Evolutionary conservation across 2,113 vertebrate species (phyloP).

Genomic region (Cochlearius cochlearius): DNA sequence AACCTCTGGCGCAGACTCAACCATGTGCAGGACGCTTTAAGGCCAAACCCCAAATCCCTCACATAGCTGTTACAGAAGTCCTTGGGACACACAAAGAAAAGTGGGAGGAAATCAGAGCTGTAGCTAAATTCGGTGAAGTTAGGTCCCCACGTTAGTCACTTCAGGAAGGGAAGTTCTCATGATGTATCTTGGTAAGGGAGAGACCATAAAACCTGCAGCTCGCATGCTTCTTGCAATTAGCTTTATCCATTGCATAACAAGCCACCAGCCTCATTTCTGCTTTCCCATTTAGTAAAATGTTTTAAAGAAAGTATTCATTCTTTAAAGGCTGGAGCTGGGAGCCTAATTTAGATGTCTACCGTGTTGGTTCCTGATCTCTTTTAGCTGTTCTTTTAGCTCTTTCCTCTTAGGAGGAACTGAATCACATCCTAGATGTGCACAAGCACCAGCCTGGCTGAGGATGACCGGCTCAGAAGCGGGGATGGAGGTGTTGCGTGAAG

Average conservation of each 20-base stretch:
- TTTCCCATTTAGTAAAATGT: neutral
- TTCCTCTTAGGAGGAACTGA: neutral
- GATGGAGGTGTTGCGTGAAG: neutral
- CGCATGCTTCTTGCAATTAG: neutral
- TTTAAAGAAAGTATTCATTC: neutral
- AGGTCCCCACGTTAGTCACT: neutral
- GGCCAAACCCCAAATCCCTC: neutral
- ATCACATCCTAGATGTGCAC: neutral
- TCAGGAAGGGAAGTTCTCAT: neutral
- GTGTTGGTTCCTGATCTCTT: neutral
- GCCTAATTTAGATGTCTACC: neutral
- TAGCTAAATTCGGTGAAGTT: neutral
- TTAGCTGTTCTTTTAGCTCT: neutral
- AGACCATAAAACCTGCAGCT: neutral
- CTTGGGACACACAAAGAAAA: neutral
- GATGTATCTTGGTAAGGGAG: neutral
- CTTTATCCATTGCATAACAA: neutral
- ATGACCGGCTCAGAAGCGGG: rapidly evolving
- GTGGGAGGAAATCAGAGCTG: neutral
- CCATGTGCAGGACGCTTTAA: neutral
- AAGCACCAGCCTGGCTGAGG: neutral
- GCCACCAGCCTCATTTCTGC: neutral
- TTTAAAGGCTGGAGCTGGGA: neutral
- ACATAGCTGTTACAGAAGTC: neutral
- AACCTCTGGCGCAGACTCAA: neutral